Evolutionary conservation across 2,888 invertebrate species (phyloP).

Genomic region (Hermaeophaga mercurialis): DNA sequence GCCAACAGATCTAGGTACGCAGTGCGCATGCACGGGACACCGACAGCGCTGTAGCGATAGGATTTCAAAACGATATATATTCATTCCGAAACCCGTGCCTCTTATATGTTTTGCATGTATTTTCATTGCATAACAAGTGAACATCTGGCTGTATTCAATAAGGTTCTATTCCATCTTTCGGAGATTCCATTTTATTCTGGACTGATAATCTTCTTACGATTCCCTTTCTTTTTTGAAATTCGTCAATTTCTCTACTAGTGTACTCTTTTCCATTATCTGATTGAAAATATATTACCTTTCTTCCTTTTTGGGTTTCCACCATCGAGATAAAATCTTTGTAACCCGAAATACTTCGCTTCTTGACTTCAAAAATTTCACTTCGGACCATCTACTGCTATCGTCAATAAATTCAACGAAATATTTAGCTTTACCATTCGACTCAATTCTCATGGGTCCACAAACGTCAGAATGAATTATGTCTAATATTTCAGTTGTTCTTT

Average conservation of each 20-base stretch:
- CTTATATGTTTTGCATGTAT: no score
- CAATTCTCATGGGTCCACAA: slow-evolving; percentile 27
- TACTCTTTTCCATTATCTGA: slow-evolving; percentile 39
- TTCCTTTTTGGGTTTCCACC: slow-evolving; percentile 38
- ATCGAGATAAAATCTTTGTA: slow-evolving; percentile 32
- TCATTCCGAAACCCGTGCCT: no score
- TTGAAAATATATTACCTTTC: slow-evolving; percentile 31
- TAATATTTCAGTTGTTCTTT: neutral
- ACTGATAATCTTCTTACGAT: slow-evolving; percentile 31
- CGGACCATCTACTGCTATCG: slow-evolving; percentile 39
- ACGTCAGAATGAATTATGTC: slow-evolving; percentile 4
- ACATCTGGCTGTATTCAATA: slow-evolving; percentile 31
- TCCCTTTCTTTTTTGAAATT: slow-evolving; percentile 29
- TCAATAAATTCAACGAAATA: slow-evolving; percentile 43
- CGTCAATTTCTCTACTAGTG: slow-evolving; percentile 27
- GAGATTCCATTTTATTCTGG: slow-evolving; percentile 39
- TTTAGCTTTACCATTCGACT: slow-evolving; percentile 27
- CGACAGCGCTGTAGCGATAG: no score
- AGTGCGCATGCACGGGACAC: no score
- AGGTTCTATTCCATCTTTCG: slow-evolving; percentile 27
- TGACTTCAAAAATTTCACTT: slow-evolving; percentile 36
- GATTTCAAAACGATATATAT: no score
- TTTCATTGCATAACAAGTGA: no score
- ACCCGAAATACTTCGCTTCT: slow-evolving; percentile 37
- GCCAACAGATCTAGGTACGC: no score